Evolutionary conservation across 2,113 vertebrate species (phyloP).

Genomic region (Neomonachus schauinslandi): DNA sequence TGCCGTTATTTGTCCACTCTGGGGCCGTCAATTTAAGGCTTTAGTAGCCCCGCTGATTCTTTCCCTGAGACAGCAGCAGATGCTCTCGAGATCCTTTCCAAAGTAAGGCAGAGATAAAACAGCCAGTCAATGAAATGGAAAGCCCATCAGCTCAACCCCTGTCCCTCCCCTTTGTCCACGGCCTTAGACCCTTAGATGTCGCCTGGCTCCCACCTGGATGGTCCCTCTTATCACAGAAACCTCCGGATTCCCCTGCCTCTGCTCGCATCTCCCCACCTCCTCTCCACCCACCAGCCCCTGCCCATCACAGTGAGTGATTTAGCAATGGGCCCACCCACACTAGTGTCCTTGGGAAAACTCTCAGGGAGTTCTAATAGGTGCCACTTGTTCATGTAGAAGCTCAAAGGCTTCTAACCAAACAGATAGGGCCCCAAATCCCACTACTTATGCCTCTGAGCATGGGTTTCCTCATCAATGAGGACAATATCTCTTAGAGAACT

Average conservation of each 20-base stretch:
- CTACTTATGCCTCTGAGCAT: not conserved
- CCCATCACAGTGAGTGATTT: not conserved
- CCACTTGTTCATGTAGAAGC: not conserved
- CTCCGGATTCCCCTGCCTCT: not conserved
- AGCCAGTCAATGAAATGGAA: not conserved
- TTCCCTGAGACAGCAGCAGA: not conserved
- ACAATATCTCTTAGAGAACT: not conserved
- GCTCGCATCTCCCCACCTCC: not conserved
- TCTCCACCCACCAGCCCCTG: not conserved
- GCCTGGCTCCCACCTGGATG: not conserved
- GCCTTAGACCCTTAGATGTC: not conserved
- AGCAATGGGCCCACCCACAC: not conserved
- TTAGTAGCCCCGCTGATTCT: not conserved
- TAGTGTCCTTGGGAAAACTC: not conserved
- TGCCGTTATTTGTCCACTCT: not conserved
- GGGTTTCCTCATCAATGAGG: not conserved
- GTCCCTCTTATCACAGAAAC: not conserved
- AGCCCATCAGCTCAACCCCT: not conserved
- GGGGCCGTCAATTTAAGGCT: not conserved
- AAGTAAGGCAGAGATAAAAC: not conserved
- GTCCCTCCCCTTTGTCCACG: not conserved
- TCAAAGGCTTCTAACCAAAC: not conserved
- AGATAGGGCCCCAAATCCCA: not conserved
- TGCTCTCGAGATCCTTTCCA: not conserved
- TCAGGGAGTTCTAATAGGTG: not conserved